phyloP scores from a whole-genome alignment of 2,888 invertebrate genomes.

The Hirtodrosophila alboralis region DNA sequence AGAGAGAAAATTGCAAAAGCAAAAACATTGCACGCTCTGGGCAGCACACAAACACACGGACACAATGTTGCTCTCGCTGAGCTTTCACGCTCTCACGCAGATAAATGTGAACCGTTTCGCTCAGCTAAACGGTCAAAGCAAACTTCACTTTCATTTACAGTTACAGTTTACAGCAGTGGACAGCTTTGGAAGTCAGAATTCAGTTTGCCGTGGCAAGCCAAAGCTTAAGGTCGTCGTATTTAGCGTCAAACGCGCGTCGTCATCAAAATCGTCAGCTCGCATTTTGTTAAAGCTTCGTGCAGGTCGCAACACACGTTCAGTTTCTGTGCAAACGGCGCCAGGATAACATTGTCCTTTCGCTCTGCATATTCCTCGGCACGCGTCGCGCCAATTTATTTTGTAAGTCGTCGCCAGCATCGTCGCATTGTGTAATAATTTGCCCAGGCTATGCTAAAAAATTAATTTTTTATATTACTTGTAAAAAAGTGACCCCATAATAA shows the following conservation, averaged over 20 bases:
- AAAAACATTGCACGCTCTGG: background rate
- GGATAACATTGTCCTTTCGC: conserved; percentile 23
- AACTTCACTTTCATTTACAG: conserved; percentile 69
- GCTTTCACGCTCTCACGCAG: conserved; percentile 54
- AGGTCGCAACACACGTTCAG: conserved; percentile 49
- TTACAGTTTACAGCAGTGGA: conserved; percentile 21
- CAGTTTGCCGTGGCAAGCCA: conserved; percentile 67
- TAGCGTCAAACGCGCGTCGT: conserved; percentile 18
- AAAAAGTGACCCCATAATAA: background rate
- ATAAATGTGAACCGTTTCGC: conserved; percentile 68
- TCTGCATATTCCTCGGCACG: background rate
- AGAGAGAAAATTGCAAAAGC: conserved; percentile 3
- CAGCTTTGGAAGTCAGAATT: conserved; percentile 45
- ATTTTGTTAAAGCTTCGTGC: conserved; percentile 35
- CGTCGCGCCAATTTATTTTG: conserved; percentile 14
- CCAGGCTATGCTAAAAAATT: conserved; percentile 37
- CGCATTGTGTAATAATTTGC: conserved; percentile 58
- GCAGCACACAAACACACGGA: background rate
- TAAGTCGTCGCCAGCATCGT: conserved; percentile 23
- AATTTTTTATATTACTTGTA: conserved; percentile 16
- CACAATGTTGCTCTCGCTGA: conserved; percentile 14
- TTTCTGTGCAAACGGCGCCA: conserved; percentile 58
- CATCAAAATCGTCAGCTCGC: conserved; percentile 16
- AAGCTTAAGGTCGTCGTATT: conserved; percentile 59
- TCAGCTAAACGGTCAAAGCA: conserved; percentile 29